Evolutionary conservation across 2,797 vertebrate genomes (phyloP), one percentile per base, ranked within the genome.

Genomic region (Spondyliosoma cantharus): DNA sequence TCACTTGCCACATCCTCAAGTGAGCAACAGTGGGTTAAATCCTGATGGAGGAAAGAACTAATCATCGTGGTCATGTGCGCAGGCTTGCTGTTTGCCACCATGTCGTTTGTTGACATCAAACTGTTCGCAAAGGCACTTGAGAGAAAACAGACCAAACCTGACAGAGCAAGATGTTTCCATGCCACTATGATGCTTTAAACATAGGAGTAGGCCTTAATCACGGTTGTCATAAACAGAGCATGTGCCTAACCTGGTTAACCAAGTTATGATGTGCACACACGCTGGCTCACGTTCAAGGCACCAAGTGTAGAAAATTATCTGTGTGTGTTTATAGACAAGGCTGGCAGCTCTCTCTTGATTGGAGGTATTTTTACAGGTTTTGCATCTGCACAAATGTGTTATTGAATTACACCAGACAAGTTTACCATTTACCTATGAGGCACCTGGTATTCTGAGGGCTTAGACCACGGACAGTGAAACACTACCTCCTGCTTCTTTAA

Each of bases 91-190:
- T 76, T 76, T 85, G 81, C 75, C 76, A 74, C 67, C 56, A 74
- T 60, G 76, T 52, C 22, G 3, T 69, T 78, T 87, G 83, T 83
- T 89, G 74, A 86, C 57, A 74, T 78, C 56, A 65, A 77, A 65
- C 7, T 83, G 67, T 68, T 50, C 1, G 48, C 73, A 68, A 60
- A 80, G 15, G 15, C 14, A 22, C 73, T 77, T 83, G 61, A 83
- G 68, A 71, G 15, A 19, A 50, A 83, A 65, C 45, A 83, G 71
- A 83, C 16, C 56, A 52, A 62, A 84, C 17, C 60, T 59, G 79
- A 80, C 50, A 3, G 62, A 37, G 42, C 65, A 62, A 61, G 45
- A 83, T 66, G 58, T 78, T 71, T 86, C 74, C 3, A 3, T 65
- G 62, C 46, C 77, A 56, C 22, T 61, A 67, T n/a, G 64, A 25